phyloP scores from a whole-genome alignment of 2,113 vertebrate genomes.

The Rana temporaria region DNA sequence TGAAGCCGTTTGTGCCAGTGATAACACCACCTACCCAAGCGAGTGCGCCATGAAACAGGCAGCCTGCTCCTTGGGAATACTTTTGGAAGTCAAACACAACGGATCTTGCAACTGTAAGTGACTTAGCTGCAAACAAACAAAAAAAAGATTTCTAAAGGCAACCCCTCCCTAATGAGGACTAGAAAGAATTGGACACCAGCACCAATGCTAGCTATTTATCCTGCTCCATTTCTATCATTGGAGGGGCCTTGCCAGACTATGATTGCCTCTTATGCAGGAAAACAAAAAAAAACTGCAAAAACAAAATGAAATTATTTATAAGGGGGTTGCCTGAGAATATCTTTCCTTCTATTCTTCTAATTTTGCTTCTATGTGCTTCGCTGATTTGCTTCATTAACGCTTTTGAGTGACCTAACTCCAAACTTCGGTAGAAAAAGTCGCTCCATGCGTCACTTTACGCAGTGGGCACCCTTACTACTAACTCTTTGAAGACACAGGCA shows the following conservation, averaged over 20 bases:
- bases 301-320: constrained; percentile 60
- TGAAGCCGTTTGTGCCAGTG: constrained; percentile 94
- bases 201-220: constrained; percentile 18
- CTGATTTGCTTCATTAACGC: constrained; percentile 76
- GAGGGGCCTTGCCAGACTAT: constrained; percentile 61
- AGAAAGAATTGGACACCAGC: constrained; percentile 47
- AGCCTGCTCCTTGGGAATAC: constrained; percentile 89
- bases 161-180: constrained; percentile 76
- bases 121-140: constrained; percentile 72
- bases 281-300: background rate
- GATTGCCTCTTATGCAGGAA: constrained; percentile 59
- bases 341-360: constrained; percentile 60
- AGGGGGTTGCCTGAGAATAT: constrained; percentile 63
- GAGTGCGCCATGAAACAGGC: constrained; percentile 97
- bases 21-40: constrained; percentile 96
- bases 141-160: constrained; percentile 75
- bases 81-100: constrained; percentile 96
- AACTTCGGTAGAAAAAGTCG: constrained; percentile 60
- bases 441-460: constrained; percentile 62
- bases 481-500: constrained; percentile 72
- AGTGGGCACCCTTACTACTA: constrained; percentile 71
- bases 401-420: constrained; percentile 69
- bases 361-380: constrained; percentile 71
- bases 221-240: constrained; percentile 14
- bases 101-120: constrained; percentile 99